phyloP scores from a whole-genome alignment of 1,140 invertebrate species.

The Pachyrhynchus sulphureomaculatus region DNA sequence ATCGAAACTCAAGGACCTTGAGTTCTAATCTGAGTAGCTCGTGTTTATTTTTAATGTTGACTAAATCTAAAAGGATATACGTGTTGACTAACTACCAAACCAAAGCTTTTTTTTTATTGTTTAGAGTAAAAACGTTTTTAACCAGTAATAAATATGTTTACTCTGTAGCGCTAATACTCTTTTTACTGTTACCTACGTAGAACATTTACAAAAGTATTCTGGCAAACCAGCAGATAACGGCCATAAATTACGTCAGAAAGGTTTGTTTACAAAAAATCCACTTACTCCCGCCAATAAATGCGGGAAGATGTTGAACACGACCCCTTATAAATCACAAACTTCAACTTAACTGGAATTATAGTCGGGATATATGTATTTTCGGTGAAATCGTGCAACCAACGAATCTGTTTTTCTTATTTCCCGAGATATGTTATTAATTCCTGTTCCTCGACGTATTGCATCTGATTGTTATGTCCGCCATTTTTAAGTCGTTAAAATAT shows the following conservation, averaged over 20 bases:
- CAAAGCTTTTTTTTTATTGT: too few relatives aligned
- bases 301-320: conserved; percentile 26
- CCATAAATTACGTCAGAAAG: conserved; percentile 12
- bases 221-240: conserved; percentile 3
- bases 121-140: too few relatives aligned
- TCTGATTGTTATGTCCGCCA: conserved; percentile 20
- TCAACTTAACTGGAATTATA: conserved; percentile 28
- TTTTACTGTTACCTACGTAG: neutral
- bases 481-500: conserved; percentile 19
- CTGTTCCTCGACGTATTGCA: conserved; percentile 24
- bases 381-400: conserved; percentile 11
- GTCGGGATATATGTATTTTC: conserved; percentile 24
- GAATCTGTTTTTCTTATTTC: conserved; percentile 19
- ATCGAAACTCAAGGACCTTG: too few relatives aligned
- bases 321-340: conserved; percentile 25
- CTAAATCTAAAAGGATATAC: too few relatives aligned
- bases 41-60: too few relatives aligned
- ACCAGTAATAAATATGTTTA: neutral
- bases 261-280: conserved; percentile 31
- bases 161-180: neutral
- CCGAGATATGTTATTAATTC: conserved; percentile 25
- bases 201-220: conserved; percentile 8
- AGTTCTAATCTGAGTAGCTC: too few relatives aligned
- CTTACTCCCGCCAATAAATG: conserved; percentile 28
- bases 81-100: too few relatives aligned